Evolutionary conservation across 2,113 vertebrate species (phyloP).

Genomic region (Protobothrops mucrosquamatus): DNA sequence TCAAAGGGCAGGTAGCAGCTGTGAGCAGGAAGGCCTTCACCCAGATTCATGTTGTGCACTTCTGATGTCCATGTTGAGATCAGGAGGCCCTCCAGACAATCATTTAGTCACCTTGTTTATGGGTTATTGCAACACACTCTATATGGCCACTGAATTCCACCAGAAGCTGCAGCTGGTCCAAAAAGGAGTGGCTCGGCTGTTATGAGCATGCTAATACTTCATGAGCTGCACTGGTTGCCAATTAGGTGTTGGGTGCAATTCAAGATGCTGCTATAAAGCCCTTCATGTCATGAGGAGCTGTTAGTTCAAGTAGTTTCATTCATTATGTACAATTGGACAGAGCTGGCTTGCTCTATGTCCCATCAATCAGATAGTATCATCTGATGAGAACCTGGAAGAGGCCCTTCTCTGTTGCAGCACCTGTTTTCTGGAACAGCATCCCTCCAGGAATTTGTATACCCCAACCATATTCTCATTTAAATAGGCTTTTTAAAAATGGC

Average conservation of each 20-base stretch:
- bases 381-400: not conserved
- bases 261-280: not conserved
- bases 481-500: not conserved
- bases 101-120: not conserved
- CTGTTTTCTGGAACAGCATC: not conserved
- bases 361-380: not conserved
- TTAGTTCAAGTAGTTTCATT: not conserved
- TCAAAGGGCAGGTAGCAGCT: not conserved
- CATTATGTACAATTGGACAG: not conserved
- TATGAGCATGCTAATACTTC: not conserved
- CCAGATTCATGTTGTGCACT: not conserved
- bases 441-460: not conserved
- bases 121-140: not conserved
- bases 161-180: not conserved
- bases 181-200: not conserved
- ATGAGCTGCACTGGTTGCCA: not conserved
- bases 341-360: not conserved
- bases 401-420: not conserved
- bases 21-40: not conserved
- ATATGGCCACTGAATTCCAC: not conserved
- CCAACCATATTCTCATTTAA: not conserved
- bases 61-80: not conserved
- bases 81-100: not conserved
- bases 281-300: not conserved
- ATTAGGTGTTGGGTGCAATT: not conserved